Base-by-base conservation (phyloP, 2,797 vertebrate genomes). In the Lagorchestes hirsutus region DNA sequence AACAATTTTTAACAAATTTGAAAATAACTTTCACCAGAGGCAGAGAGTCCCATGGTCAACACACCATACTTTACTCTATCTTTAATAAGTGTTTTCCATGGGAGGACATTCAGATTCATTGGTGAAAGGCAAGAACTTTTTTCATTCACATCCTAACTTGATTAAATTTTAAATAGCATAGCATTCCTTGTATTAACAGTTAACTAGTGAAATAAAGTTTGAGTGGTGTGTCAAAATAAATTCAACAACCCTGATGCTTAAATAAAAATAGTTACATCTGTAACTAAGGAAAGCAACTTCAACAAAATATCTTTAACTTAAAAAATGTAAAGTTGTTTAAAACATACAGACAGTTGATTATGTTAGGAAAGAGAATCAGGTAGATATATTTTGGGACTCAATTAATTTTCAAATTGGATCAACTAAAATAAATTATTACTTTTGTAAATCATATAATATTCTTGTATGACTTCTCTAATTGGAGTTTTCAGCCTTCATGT, bases 31-130 rank as follows among this genome's bases (percentile, higher is more conserved):
- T n/a, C 14, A 40, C 22, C 31, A 5, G 16, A 74, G 62, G 62
- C 14, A 40, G 4, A 67, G 59, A 40, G 14, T 22, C 34, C 34
- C 34, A 74, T 5, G 62, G 5, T 74, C 22, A 74, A 74, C 14
- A 67, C 14, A 40, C 5, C 12, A 40, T 74, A 34, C 1, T 67
- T 67, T 67, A 40, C 34, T 14, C 14, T n/a, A 40, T 16, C 5
- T n/a, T 74, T n/a, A n/a, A 74, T 74, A 90, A 56, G 91, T 91
- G 8, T 94, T 92, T 93, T 93, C 1, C 28, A 95, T 4, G 94
- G 12, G 54, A 74, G 5, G 34, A 40, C 62, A 40, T 74, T 40
- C 34, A 74, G 34, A 1, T 74, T n/a, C 34, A 74, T n/a, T 74
- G 14, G 5, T 74, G 34, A 40, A 67, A 58, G 0, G n/a, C 0